A percentile compares a stretch with the other conserved stretches of the same genome.
These are phyloP conservation scores for Trissolcus basalis DNA, from an alignment of 1,140 invertebrate species.

Conservation along the genomic window DNA sequence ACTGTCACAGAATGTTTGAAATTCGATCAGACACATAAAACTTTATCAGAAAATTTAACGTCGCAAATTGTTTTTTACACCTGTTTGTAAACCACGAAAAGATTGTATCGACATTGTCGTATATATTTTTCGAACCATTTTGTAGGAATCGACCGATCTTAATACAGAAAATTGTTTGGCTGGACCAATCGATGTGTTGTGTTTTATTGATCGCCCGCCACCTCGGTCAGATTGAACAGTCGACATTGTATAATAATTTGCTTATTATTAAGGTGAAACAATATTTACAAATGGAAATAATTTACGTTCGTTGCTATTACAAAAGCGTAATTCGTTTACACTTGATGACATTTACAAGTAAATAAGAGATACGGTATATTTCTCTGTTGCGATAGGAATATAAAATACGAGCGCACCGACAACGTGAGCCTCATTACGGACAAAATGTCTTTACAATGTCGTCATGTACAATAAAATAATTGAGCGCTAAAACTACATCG, in stretches of 20 bases:
- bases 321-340: constrained; percentile 11
- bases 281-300: constrained; percentile 60
- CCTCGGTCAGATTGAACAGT: not conserved
- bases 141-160: too few relatives aligned
- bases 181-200: too few relatives aligned
- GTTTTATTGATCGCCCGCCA: too few relatives aligned
- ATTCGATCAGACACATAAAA: too few relatives aligned
- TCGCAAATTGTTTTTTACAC: too few relatives aligned
- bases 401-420: constrained; percentile 56
- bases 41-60: too few relatives aligned
- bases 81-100: too few relatives aligned
- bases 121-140: too few relatives aligned
- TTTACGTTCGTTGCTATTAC: constrained; percentile 12
- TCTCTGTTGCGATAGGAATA: constrained; percentile 63
- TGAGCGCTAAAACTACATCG: constrained; percentile 18
- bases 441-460: constrained; percentile 11
- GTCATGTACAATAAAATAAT: constrained; percentile 27
- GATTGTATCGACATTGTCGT: too few relatives aligned
- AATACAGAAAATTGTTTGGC: too few relatives aligned
- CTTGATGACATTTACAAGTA: constrained; percentile 61
- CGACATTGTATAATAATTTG: constrained; percentile 64
- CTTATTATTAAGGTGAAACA: constrained; percentile 44
- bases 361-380: constrained; percentile 33
- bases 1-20: not conserved
- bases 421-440: constrained; percentile 32